phyloP scores from a whole-genome alignment of 1,140 invertebrate species.

The Hylaeus volcanicus region DNA sequence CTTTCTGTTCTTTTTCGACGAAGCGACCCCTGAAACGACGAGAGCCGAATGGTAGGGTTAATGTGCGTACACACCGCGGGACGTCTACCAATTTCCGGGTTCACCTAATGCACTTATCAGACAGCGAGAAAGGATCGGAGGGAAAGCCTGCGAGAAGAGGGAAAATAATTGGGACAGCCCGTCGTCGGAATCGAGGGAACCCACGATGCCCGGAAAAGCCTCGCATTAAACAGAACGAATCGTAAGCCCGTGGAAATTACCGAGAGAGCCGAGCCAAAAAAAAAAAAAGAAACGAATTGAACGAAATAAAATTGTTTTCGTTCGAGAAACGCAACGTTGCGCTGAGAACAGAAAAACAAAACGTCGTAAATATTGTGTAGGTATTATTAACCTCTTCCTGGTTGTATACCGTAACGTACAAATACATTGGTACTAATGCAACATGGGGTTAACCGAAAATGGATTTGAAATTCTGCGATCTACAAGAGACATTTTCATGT shows the following conservation, averaged over 20 bases:
- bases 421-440: too few relatives aligned
- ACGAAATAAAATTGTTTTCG: slow-evolving; percentile 38
- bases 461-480: too few relatives aligned
- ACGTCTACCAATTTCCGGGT: slow-evolving; percentile 66
- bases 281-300: slow-evolving; percentile 20
- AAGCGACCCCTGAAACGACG: slow-evolving; percentile 27
- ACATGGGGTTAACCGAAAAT: too few relatives aligned
- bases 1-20: slow-evolving; percentile 22
- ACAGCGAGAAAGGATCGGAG: slow-evolving; percentile 42
- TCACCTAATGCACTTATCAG: slow-evolving; percentile 63
- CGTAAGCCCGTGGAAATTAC: slow-evolving; percentile 41
- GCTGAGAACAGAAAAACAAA: too few relatives aligned
- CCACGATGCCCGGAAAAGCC: not conserved
- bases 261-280: slow-evolving; percentile 9
- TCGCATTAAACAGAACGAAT: slow-evolving; percentile 44
- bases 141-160: not conserved
- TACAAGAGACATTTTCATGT: too few relatives aligned
- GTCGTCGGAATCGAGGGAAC: slow-evolving; percentile 28
- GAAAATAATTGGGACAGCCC: slow-evolving; percentile 58
- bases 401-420: too few relatives aligned
- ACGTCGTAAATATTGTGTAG: too few relatives aligned
- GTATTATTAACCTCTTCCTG: too few relatives aligned
- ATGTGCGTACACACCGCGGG: slow-evolving; percentile 60
- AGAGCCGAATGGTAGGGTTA: slow-evolving; percentile 53
- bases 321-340: not conserved